Percentiles rank a stretch among this genome's conserved stretches.
phyloP scores from a whole-genome alignment of 2,113 vertebrate species.

The Myxocyprinus asiaticus region DNA sequence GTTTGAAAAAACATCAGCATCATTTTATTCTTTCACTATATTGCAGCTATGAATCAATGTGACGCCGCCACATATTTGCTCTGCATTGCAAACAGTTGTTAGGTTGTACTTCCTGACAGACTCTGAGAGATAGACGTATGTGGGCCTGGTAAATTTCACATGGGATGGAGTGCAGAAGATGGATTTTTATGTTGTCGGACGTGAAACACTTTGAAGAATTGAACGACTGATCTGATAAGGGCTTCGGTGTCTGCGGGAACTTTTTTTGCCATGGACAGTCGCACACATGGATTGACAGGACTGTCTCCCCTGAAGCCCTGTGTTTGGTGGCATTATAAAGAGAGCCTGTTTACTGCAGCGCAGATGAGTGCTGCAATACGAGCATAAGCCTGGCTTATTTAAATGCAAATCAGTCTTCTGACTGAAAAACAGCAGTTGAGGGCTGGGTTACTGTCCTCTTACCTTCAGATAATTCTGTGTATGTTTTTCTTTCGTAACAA shows the following conservation, averaged over 20 bases:
- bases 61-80: conserved; percentile 44
- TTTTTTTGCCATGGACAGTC: conserved; percentile 31
- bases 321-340: conserved; percentile 26
- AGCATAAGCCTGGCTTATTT: conserved; percentile 53
- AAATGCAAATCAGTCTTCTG: conserved; percentile 62
- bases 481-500: conserved; percentile 48
- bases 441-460: conserved; percentile 34
- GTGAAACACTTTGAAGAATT: conserved; percentile 28
- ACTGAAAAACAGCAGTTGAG: conserved; percentile 53
- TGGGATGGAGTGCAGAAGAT: conserved; percentile 33
- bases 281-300: conserved; percentile 45
- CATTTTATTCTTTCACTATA: conserved; percentile 48
- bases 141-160: conserved; percentile 47
- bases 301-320: conserved; percentile 1
- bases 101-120: conserved; percentile 34
- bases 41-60: conserved; percentile 56
- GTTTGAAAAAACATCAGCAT: conserved; percentile 54
- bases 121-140: conserved; percentile 44
- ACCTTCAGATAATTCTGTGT: conserved; percentile 61
- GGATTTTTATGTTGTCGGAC: no score
- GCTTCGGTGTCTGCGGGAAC: conserved; percentile 44
- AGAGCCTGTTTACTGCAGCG: neutral
- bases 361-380: conserved; percentile 45
- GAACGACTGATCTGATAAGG: conserved; percentile 56
- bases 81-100: conserved; percentile 33